These are phyloP conservation scores for Puffinus mauretanicus DNA, from an alignment of 2,113 vertebrate species.

Conservation along the genomic window DNA sequence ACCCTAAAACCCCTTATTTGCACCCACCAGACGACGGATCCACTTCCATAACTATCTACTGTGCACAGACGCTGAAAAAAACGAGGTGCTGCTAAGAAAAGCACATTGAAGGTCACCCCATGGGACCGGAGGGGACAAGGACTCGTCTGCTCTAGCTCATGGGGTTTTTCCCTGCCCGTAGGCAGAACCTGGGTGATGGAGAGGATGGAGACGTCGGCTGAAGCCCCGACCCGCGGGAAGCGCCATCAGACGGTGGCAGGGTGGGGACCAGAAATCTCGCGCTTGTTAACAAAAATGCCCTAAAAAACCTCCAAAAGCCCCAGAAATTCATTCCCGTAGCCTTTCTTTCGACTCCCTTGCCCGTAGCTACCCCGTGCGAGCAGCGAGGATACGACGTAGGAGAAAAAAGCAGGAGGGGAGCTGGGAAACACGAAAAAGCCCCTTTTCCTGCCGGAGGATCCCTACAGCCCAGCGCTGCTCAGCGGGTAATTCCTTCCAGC, in stretches of 20 bases:
- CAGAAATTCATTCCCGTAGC: fast-evolving
- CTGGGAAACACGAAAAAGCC: background rate
- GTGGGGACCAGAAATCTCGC: conserved; percentile 47
- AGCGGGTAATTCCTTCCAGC: background rate
- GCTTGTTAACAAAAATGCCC: conserved; percentile 23
- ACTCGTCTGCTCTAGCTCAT: conserved; percentile 49
- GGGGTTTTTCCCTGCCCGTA: conserved; percentile 64
- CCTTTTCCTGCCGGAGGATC: background rate
- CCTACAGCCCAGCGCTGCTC: background rate
- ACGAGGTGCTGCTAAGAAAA: background rate
- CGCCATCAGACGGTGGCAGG: conserved; percentile 47
- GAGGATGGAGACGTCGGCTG: conserved; percentile 41
- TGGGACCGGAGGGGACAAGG: background rate
- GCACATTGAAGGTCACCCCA: background rate
- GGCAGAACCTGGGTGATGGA: conserved; percentile 44
- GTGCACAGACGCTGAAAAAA: background rate
- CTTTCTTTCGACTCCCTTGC: background rate
- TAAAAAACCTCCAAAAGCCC: fast-evolving
- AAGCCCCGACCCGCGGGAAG: background rate
- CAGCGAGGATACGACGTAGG: fast-evolving
- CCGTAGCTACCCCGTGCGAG: fast-evolving
- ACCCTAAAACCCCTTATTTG: background rate
- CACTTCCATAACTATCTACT: background rate
- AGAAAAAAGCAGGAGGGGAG: background rate
- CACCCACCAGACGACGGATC: background rate